Conservation (phyloP, 2,888 invertebrate species). For the Aradus depressus region DNA sequence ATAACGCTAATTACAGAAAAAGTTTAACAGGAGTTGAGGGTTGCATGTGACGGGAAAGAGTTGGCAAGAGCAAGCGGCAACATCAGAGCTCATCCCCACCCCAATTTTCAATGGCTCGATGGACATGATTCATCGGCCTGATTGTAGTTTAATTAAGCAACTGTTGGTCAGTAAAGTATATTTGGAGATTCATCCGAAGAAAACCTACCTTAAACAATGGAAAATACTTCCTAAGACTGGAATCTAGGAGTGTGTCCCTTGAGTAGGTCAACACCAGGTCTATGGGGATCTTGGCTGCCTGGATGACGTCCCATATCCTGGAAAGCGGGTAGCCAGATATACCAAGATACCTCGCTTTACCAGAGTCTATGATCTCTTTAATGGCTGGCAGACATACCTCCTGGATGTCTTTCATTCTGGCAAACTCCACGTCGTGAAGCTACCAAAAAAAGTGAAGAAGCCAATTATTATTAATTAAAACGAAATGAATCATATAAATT, state of each 20-base stretch:
- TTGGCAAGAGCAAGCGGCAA: too few relatives aligned
- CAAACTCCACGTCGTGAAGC: conserved; percentile 91
- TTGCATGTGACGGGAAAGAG: too few relatives aligned
- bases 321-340: conserved; percentile 77
- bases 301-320: conserved; percentile 59
- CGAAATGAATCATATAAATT: too few relatives aligned
- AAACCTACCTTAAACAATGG: conserved; percentile 58
- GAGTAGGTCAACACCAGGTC: conserved; percentile 66
- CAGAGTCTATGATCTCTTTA: conserved; percentile 52
- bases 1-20: too few relatives aligned
- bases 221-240: conserved; percentile 58
- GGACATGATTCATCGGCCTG: too few relatives aligned
- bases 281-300: conserved; percentile 49
- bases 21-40: too few relatives aligned
- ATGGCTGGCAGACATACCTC: conserved; percentile 79
- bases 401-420: conserved; percentile 54
- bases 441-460: too few relatives aligned
- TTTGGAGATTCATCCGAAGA: neutral
- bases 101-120: too few relatives aligned
- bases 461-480: too few relatives aligned
- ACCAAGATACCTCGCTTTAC: conserved; percentile 57
- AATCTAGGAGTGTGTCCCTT: conserved; percentile 68
- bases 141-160: too few relatives aligned
- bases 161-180: neutral
- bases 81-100: too few relatives aligned